Evolutionary conservation across 2,888 invertebrate genomes (phyloP), one percentile per base, ranked within the genome.

Genomic region (Trachelus troglodyta): DNA sequence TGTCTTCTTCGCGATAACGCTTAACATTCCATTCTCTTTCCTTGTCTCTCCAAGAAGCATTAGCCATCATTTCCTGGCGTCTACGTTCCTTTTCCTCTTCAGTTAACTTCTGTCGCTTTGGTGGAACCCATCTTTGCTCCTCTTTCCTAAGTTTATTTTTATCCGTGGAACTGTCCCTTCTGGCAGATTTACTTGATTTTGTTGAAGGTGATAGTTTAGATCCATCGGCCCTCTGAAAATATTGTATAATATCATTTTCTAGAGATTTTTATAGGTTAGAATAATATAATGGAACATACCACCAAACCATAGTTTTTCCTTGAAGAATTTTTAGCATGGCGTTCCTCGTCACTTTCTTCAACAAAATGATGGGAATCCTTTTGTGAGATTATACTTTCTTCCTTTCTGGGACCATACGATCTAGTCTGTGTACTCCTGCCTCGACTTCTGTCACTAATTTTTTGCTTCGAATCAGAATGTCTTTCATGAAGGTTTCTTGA

Each of bases 11-110:
- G 2, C 94, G 93, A 88, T 96, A 94, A 77, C 92, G 92, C 75
- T 93, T 94, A 4, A 96, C 94, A 80, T 94, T 94, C 73, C 92
- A 92, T 12, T 94, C 94, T 69, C 96, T 93, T 90, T 95, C 94
- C 69, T 92, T 92, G 87, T 96, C 96, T 0, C 95, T 93, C 93
- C 94, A 94, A 1, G 92, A 92, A 0, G 97, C 98, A 89, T 98
- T 96, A 12, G 94, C 93, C 93, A 95, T 95, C 98, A 98, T 98
- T 91, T 96, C 97, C 75, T 92, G 93, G 73, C 96, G 93, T 71
- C 94, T 93, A 79, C 92, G 93, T 88, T 97, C 96, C 84, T 94
- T 95, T 87, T 97, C 96, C 81, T 93, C 93, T 77, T 94, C 94
- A 23, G 93, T 93, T 9, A 95, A 89, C 82, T 90, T 91, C 79